These are phyloP conservation scores for Hippopotamyrus pictus DNA, from an alignment of 2,797 vertebrate genomes.

Conservation along the genomic window DNA sequence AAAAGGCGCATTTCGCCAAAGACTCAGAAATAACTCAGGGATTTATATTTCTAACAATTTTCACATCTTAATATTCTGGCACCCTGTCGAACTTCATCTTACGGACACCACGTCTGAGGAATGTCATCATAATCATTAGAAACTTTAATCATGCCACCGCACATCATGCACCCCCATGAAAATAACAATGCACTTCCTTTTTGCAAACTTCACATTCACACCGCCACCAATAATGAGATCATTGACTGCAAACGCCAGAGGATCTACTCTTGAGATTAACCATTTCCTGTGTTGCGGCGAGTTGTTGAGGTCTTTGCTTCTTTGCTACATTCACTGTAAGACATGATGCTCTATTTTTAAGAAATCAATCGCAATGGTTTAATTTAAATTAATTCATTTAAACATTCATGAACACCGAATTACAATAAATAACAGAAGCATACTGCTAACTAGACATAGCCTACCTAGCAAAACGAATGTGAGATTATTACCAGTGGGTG, in stretches of 20 bases:
- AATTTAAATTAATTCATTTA: neutral
- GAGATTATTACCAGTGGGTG: neutral
- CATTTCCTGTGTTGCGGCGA: constrained; percentile 63
- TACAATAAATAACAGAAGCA: neutral
- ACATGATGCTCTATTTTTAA: neutral
- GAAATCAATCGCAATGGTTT: neutral
- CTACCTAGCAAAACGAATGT: neutral
- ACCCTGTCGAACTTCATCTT: neutral
- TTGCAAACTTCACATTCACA: constrained; percentile 18
- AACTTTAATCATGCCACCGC: neutral
- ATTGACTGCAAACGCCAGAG: constrained; percentile 52
- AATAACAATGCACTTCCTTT: constrained; percentile 30
- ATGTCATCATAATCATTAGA: neutral
- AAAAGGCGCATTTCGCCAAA: neutral
- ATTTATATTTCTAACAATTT: neutral
- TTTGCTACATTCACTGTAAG: constrained; percentile 21
- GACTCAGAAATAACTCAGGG: neutral
- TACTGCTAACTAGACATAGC: neutral
- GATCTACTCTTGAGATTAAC: constrained; percentile 61
- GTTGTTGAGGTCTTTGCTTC: constrained; percentile 59
- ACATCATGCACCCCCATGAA: constrained; percentile 19
- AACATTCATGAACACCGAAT: neutral
- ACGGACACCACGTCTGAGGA: neutral
- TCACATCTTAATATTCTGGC: neutral
- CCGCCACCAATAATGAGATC: constrained; percentile 46